phyloP scores from a whole-genome alignment of 2,797 vertebrate species.

The Emydoidea blandingii region DNA sequence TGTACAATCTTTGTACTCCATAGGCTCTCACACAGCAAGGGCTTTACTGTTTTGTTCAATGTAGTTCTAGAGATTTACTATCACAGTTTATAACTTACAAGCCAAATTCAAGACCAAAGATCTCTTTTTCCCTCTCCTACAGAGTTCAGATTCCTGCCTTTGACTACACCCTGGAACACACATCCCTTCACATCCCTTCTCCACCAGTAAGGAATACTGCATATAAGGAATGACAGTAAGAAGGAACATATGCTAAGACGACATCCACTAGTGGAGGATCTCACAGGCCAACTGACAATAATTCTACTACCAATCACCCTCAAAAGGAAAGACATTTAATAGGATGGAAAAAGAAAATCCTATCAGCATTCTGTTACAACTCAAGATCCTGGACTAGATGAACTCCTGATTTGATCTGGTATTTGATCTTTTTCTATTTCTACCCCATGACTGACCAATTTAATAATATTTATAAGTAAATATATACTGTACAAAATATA shows the following conservation, averaged over 20 bases:
- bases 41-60: neutral
- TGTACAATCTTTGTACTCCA: neutral
- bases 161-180: neutral
- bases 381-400: neutral
- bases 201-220: neutral
- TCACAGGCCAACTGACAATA: neutral
- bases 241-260: neutral
- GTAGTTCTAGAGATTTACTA: neutral
- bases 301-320: neutral
- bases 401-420: neutral
- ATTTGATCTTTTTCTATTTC: neutral
- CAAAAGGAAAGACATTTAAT: neutral
- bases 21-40: neutral
- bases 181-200: neutral
- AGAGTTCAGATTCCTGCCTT: neutral
- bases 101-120: neutral
- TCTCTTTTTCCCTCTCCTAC: neutral
- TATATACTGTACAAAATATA: neutral
- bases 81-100: neutral
- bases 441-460: neutral
- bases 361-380: neutral
- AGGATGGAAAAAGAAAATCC: neutral
- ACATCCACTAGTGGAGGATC: neutral
- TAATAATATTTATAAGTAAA: neutral
- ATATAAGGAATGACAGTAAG: neutral